These are phyloP conservation scores for Pollenia angustigena DNA, from an alignment of 2,888 invertebrate species.

Conservation along the genomic window DNA sequence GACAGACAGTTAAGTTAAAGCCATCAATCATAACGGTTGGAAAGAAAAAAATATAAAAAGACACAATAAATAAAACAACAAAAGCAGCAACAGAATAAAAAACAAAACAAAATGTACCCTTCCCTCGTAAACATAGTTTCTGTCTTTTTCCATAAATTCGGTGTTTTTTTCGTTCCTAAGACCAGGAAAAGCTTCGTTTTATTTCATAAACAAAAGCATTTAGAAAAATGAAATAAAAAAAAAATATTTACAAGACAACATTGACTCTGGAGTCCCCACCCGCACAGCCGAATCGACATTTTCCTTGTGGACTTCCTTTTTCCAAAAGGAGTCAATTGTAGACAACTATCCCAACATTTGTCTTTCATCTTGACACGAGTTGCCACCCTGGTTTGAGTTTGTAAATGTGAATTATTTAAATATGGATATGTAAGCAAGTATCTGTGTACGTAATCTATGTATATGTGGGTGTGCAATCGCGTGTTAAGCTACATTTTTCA, in stretches of 20 bases:
- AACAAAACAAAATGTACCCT: constrained; percentile 36
- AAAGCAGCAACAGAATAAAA: constrained; percentile 37
- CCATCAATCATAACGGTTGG: constrained; percentile 74
- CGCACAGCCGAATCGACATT: background rate
- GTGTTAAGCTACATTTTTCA: constrained; percentile 66
- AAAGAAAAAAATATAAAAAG: constrained; percentile 14
- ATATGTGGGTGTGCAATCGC: constrained; percentile 66
- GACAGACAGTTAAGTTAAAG: constrained; percentile 74
- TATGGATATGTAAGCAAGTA: background rate
- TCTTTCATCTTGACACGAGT: constrained; percentile 9
- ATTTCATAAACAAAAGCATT: constrained; percentile 30
- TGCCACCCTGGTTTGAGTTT: constrained; percentile 16
- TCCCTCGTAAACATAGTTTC: constrained; percentile 35
- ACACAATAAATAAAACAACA: constrained; percentile 27
- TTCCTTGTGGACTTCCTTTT: constrained; percentile 26
- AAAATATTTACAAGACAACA: constrained; percentile 35
- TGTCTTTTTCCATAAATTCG: background rate
- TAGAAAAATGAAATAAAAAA: constrained; percentile 38
- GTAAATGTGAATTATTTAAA: constrained; percentile 8
- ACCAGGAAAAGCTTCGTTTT: constrained; percentile 39
- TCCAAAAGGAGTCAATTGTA: constrained; percentile 7
- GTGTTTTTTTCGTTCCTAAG: background rate
- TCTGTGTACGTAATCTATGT: background rate
- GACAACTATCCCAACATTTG: constrained; percentile 9
- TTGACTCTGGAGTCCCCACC: background rate